Base-by-base conservation (phyloP, 2,113 vertebrate genomes). In the Toxostoma redivivum region DNA sequence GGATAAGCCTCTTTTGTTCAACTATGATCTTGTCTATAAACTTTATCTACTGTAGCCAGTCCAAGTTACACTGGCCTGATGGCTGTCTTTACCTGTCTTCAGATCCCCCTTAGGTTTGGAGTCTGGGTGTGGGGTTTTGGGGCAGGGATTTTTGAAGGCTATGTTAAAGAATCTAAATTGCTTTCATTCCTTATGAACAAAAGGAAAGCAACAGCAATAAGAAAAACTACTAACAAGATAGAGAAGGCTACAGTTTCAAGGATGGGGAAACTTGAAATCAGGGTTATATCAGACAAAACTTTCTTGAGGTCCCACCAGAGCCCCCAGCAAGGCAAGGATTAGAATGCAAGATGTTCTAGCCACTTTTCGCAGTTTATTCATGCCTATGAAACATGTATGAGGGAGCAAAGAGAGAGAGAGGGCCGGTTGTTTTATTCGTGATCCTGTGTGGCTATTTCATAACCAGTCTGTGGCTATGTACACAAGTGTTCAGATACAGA, bases 101-200 rank as follows among this genome's bases (percentile, higher is more conserved):
- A 66, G 35, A 73, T 69, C 11, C 13, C 15, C 23, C 21, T 62
- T 73, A 18, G 6, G 33, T 70, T n/a, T 35, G 37, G 8, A 21
- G 2, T 38, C 72, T 69, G 44, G 20, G 7, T 22, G 7, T 45
- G 24, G 40, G 37, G 17, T 48, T 50, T 60, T 37, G 42, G 18
- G 19, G 17, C 1, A 0, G 25, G 40, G 1, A 8, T 65, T 51
- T 86, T 71, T 44, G 3, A 48, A 54, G 12, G 40, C 3, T 42
- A 22, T 6, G 2, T 70, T 74, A 38, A 47, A 53, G n/a, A 51
- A 25, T 74, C 28, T 58, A 57, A 77, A 60, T 60, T 71, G 14
- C 28, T 92, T 82, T 76, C 62, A 33, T 54, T 79, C 28, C 13
- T 74, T 61, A 45, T 37, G 35, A 42, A 58, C 20, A 70, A 86